Evolutionary conservation across 2,888 invertebrate species (phyloP).

Genomic region (Metallyticus violacea): DNA sequence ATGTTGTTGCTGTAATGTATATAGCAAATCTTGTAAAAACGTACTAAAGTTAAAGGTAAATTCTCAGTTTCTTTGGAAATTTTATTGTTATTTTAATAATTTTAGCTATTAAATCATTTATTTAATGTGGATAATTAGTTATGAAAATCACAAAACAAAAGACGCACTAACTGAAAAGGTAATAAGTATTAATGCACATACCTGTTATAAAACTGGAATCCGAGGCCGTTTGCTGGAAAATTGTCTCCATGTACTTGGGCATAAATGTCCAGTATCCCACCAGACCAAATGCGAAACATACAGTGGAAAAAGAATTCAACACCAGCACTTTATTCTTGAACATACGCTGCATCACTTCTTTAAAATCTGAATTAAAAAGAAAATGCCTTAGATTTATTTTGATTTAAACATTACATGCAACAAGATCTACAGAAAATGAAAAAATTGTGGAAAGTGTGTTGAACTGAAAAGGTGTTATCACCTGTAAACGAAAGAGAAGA

Average conservation of each 20-base stretch:
- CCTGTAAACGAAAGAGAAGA: background rate
- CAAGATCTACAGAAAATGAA: no score
- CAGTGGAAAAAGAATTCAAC: constrained; percentile 48
- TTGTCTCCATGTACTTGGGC: constrained; percentile 56
- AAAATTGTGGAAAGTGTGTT: no score
- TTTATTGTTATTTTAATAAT: no score
- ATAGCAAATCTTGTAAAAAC: no score
- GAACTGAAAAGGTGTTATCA: background rate
- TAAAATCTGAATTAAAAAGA: constrained; percentile 38
- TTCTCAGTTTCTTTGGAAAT: no score
- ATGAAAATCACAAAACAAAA: no score
- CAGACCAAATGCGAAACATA: constrained; percentile 47
- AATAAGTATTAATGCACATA: constrained; percentile 38
- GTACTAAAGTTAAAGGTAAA: no score
- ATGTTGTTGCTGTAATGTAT: no score
- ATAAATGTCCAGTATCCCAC: constrained; percentile 52
- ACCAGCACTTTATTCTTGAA: constrained; percentile 47
- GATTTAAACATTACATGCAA: no score
- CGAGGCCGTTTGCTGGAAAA: constrained; percentile 50
- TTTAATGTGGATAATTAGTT: no score
- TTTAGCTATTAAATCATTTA: no score
- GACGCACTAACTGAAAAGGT: no score
- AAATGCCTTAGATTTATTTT: background rate
- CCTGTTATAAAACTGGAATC: constrained; percentile 52
- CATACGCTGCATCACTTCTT: constrained; percentile 41